Evolutionary conservation across 2,113 vertebrate species (phyloP), one percentile per base, ranked within the genome.

Genomic region (Toxotes jaculatrix): DNA sequence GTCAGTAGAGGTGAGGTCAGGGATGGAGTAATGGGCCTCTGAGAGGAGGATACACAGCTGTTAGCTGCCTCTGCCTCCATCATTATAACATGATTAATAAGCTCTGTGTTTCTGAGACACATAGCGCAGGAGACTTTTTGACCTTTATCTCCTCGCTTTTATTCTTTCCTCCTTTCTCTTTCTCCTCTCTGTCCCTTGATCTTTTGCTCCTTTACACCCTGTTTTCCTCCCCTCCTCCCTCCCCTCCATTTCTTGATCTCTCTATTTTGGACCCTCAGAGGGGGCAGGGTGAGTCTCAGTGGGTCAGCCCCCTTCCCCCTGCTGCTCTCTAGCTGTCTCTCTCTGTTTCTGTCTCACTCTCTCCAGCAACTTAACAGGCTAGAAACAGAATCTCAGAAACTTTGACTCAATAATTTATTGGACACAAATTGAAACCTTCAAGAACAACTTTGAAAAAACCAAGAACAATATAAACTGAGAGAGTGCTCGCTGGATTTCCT

Each of bases 231-330:
- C 43, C 34, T 59, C 9, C 34, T 53, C 67, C 49, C n/a, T 32
- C 59, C 43, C 23, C 23, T 75, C 51, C 32, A 17, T 38, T 56
- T 59, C 62, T 57, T 72, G 0, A 64, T 76, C 77, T 74, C 70
- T 86, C 87, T 93, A 93, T 93, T 93, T 91, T 68, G 74, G 90
- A 86, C 68, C 16, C 68, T 82, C 67, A 3, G 76, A 85, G 79
- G 80, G 84, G 86, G 88, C 66, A 79, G 84, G 80, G 83, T 78
- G 74, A 66, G 34, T 49, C 71, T 67, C 67, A 51, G 67, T 51
- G 69, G 85, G 80, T 87, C 74, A 65, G 57, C 79, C 79, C 79
- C 69, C 59, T 11, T 84, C 64, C 71, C 74, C 13, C 62, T 55
- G 11, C 73, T 59, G 60, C 64, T 43, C 55, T 84, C 49, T 76